phyloP scores from a whole-genome alignment of 1,140 invertebrate genomes.

The Lysiphlebus fabarum region DNA sequence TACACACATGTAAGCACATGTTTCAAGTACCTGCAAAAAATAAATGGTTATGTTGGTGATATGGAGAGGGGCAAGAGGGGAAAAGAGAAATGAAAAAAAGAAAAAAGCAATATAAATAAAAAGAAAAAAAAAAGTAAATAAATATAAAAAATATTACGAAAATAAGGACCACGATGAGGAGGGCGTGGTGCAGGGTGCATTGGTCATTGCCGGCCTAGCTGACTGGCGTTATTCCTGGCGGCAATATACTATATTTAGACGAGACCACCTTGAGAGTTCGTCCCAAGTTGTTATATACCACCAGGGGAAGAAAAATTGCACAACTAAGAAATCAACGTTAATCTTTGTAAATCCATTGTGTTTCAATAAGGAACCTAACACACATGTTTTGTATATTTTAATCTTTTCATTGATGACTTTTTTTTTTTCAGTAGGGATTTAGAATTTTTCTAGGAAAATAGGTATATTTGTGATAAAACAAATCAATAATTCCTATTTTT shows the following conservation, averaged over 20 bases:
- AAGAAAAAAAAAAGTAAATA: no score
- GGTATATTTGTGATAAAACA: no score
- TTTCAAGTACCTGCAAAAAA: background rate
- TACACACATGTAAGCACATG: background rate
- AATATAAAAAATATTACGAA: no score
- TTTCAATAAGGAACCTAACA: no score
- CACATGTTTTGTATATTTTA: no score
- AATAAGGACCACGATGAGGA: slow-evolving; percentile 12
- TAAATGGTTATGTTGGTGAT: background rate
- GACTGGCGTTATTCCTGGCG: slow-evolving; percentile 43
- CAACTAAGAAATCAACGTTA: background rate
- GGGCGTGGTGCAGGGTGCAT: slow-evolving; percentile 34
- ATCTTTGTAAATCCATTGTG: background rate
- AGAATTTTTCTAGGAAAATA: no score
- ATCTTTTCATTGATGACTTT: no score
- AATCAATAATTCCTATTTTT: no score
- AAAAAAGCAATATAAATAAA: background rate
- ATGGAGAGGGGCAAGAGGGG: background rate
- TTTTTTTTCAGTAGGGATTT: no score
- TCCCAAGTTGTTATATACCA: slow-evolving; percentile 29
- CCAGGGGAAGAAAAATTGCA: slow-evolving; percentile 10
- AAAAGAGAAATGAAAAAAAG: slow-evolving; percentile 15
- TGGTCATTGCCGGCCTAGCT: slow-evolving; percentile 43
- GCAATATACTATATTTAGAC: slow-evolving; percentile 46
- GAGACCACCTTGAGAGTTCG: slow-evolving; percentile 46